Conservation (phyloP, 2,888 invertebrate species). For the Rhamphomyia laevipes region DNA sequence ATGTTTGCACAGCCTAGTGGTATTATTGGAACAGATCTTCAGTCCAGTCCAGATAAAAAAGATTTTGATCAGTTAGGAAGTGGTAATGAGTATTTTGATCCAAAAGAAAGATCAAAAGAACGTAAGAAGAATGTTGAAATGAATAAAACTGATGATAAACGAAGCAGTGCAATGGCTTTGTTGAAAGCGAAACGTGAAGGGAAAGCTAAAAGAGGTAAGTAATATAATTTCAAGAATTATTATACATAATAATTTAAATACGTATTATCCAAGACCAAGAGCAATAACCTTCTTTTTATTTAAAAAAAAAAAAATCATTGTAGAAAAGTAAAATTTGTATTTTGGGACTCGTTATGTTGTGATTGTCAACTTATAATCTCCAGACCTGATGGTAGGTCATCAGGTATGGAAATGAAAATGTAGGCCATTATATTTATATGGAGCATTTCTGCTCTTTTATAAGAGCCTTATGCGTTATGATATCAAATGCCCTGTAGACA, state of each 20-base stretch:
- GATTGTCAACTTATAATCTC: no score
- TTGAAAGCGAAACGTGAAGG: slow-evolving; percentile 85
- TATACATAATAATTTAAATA: background rate
- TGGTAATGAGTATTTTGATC: slow-evolving; percentile 43
- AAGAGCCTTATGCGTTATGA: no score
- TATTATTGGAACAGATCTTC: slow-evolving; percentile 17
- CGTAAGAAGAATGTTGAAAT: slow-evolving; percentile 85
- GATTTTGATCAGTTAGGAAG: slow-evolving; percentile 20
- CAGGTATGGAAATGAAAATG: no score
- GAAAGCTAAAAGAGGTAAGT: slow-evolving; percentile 56
- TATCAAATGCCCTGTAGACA: no score
- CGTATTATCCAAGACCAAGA: no score
- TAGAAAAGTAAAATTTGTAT: no score
- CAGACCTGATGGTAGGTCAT: no score
- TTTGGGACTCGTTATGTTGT: no score
- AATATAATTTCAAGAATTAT: no score
- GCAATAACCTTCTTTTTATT: no score
- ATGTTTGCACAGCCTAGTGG: slow-evolving; percentile 2
- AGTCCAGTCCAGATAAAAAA: slow-evolving; percentile 18
- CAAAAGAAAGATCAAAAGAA: slow-evolving; percentile 67
- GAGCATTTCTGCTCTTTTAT: no score
- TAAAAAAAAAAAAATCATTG: background rate
- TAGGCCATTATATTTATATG: no score
- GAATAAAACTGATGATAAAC: slow-evolving; percentile 70
- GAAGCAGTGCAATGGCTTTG: slow-evolving; percentile 87